Evolutionary conservation across 2,888 invertebrate genomes (phyloP).

Genomic region (Didymodactylos carnosus): DNA sequence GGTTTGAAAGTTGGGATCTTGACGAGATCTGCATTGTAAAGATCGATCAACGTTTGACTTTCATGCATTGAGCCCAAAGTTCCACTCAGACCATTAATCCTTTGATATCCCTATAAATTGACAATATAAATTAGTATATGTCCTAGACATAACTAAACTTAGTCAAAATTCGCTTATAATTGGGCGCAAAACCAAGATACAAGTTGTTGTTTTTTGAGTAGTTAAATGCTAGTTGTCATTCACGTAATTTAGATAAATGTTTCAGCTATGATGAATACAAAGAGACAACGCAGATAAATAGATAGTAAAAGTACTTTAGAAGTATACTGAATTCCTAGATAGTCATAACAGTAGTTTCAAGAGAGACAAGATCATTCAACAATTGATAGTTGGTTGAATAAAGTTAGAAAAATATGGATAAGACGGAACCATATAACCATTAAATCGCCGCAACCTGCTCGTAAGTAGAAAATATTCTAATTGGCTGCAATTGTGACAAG

Average conservation of each 20-base stretch:
- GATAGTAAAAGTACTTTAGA: not conserved
- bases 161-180: not conserved
- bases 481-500: not conserved
- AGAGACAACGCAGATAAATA: not conserved
- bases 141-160: not conserved
- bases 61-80: conserved; percentile 19
- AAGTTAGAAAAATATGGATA: not conserved
- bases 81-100: conserved; percentile 22
- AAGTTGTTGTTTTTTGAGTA: too few relatives aligned
- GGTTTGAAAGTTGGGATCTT: conserved; percentile 15
- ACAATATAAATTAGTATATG: too few relatives aligned
- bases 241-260: not conserved
- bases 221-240: not conserved
- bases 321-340: not conserved
- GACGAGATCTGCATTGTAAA: conserved; percentile 12
- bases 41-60: conserved; percentile 19
- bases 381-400: not conserved
- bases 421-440: not conserved
- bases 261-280: not conserved
- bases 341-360: not conserved
- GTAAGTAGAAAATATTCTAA: not conserved
- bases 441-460: not conserved
- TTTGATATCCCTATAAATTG: not conserved
- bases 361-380: not conserved
- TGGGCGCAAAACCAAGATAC: not conserved